Base-by-base conservation (phyloP, 2,888 invertebrate species). In the Neoaliturus tenellus region DNA sequence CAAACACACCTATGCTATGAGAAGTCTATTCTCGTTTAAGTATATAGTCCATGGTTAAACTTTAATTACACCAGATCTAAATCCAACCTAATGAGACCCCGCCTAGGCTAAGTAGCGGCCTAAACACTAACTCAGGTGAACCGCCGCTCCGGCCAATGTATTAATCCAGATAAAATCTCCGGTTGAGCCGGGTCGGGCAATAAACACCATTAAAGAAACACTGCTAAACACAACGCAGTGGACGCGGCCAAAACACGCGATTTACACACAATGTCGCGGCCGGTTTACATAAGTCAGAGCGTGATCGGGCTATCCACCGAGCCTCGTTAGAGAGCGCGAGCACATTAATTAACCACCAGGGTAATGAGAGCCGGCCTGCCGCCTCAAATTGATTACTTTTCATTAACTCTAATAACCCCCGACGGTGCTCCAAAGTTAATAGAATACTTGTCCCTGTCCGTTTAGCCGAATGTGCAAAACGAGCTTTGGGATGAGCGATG, bases 141-240 rank as follows among this genome's bases (percentile, higher is more conserved):
- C 28, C 28, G 31, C 25, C 20, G 20, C n/a, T n/a, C n/a, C n/a
- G 31, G 17, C 17, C 51, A 51, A 28, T 5, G 62, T n/a, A 62
- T 62, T 28, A 62, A 25, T 14, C 28, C 55, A 55, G 62, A 62
- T 62, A 62, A 8, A 2, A 62, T 62, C 62, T 55, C 23, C 55
- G 55, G 20, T 23, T 5, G 62, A 2, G 8, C n/a, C 67, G 17
- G 33, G 33, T 14, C n/a, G 33, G 73, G 73, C n/a, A 75, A 75
- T 75, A 75, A 75, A 75, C 73, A 75, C 73, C 73, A 75, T 75
- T 75, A 75, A 48, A 71, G 39, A 69, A 69, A 71, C 71, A 71
- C 39, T 10, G 6, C 33, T 71, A 71, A 71, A 41, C 71, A 39
- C 71, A 71, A 41, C 71, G 20, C 71, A 35, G 8, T 71, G 39